Base-by-base conservation (phyloP, 2,888 invertebrate species). In the Sarcophaga variegata region DNA sequence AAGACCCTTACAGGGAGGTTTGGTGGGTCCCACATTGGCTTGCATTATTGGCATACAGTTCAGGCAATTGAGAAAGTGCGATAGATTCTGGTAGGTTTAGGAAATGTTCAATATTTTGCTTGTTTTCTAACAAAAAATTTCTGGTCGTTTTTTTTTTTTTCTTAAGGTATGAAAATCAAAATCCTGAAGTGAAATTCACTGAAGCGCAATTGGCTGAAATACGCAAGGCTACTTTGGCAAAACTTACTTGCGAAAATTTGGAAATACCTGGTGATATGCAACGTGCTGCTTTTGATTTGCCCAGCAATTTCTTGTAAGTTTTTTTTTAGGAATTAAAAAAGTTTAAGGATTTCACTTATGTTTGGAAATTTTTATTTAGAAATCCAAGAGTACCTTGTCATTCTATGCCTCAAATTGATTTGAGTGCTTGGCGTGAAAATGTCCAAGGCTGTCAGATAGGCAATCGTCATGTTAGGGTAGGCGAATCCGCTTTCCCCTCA, bases 1-100 rank as follows among this genome's bases (percentile, higher is more conserved):
- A 92, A 94, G 97, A 71, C 97, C 97, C 0, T 94, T 98, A 8
- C 97, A 97, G 90, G 99, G 99, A 8, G 98, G 98, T 8, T 94
- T 98, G 0, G 97, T 99, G 0, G 99, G 99, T 4, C 99, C 99
- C 0, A 99, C 99, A 0, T 97, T 99, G 91, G 98, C 98, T 17
- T 97, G 98, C 92, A 97, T 99, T 90, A 98, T 99, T 90, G 99
- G 98, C 78, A 97, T 97, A 76, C 99, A 99, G 94, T 99, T 99
- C 94, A 94, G 97, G 78, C 97, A 97, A 91, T 94, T 97, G 75
- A 96, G 98, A 89, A 97, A 97, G 91, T 99, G 99, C 91, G 99
- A 99, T 94, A 94, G 99, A 89, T 99, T 97, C 94, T 99, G 98
- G 98, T 91, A 79, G 88, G 89, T 86, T 63, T 4, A 3, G 12